Percentiles rank a stretch among this genome's conserved stretches.
These are phyloP conservation scores for Meiosimyza decipiens DNA, from an alignment of 2,888 invertebrate species.

Conservation along the genomic window DNA sequence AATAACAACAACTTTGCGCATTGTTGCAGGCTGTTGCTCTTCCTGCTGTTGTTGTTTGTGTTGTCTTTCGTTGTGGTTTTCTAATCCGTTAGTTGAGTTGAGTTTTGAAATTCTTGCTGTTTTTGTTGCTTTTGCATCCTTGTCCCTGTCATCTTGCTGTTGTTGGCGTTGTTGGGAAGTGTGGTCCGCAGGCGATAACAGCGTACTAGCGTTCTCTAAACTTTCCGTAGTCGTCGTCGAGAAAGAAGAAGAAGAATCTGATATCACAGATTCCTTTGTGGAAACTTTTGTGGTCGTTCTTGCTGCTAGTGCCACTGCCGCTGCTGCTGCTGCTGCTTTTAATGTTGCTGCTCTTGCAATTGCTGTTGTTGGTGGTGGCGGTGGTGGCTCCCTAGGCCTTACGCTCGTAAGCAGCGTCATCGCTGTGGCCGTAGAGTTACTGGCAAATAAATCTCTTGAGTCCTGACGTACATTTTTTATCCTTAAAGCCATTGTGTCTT, in stretches of 20 bases:
- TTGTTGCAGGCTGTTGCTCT: slow-evolving; percentile 15
- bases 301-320: slow-evolving; percentile 14
- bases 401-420: slow-evolving; percentile 40
- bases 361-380: slow-evolving; percentile 67
- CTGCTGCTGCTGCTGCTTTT: slow-evolving; percentile 3
- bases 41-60: slow-evolving; percentile 30
- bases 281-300: slow-evolving; percentile 36
- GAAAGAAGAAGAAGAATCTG: slow-evolving; percentile 9
- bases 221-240: slow-evolving; percentile 13
- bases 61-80: slow-evolving; percentile 26
- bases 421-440: slow-evolving; percentile 35
- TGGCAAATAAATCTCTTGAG: slow-evolving; percentile 73
- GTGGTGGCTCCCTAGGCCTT: slow-evolving; percentile 67
- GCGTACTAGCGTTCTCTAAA: slow-evolving; percentile 2
- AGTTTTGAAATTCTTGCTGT: slow-evolving; percentile 37
- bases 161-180: no score
- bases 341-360: neutral
- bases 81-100: slow-evolving; percentile 45
- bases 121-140: slow-evolving; percentile 20
- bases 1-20: slow-evolving; percentile 10
- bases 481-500: slow-evolving; percentile 87
- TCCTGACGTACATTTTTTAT: slow-evolving; percentile 73
- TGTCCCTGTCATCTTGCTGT: slow-evolving; percentile 56
- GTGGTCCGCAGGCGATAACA: slow-evolving; percentile 37
- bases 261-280: slow-evolving; percentile 27